Percentiles rank a stretch among this genome's conserved stretches.
phyloP scores from a whole-genome alignment of 2,888 invertebrate species.

The Pterostichus niger region DNA sequence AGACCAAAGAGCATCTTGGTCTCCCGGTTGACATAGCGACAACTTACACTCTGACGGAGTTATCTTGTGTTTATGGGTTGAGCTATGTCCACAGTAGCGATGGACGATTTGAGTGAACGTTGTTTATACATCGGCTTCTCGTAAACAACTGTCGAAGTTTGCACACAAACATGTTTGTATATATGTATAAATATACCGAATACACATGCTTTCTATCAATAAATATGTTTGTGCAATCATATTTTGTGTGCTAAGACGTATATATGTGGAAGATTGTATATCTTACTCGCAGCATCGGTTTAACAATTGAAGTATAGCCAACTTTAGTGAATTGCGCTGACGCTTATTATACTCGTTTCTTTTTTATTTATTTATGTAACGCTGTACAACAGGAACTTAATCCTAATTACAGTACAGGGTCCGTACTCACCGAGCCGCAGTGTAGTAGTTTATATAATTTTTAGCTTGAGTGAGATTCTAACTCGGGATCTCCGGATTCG shows the following conservation, averaged over 20 bases:
- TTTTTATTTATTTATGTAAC: too few species aligned
- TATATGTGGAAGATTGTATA: not conserved
- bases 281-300: too few species aligned
- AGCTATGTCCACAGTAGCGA: conserved; percentile 23
- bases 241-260: too few species aligned
- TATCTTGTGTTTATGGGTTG: conserved; percentile 32
- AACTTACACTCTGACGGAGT: not conserved
- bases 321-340: too few species aligned
- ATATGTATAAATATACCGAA: not conserved
- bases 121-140: conserved; percentile 23
- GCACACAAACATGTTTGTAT: conserved; percentile 38
- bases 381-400: too few species aligned
- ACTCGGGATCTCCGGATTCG: too few species aligned
- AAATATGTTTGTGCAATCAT: conserved; percentile 1
- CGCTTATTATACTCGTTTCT: too few species aligned
- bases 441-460: too few species aligned
- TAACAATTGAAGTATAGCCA: not conserved
- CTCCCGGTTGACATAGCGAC: conserved; percentile 1
- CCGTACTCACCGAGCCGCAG: too few species aligned
- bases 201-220: conserved; percentile 23
- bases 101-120: conserved; percentile 32
- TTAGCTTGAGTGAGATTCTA: too few species aligned
- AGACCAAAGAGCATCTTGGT: conserved; percentile 17
- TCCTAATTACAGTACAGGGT: too few species aligned
- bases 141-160: conserved; percentile 34